Evolutionary conservation across 2,888 invertebrate species (phyloP).

Genomic region (Meteorus colon): DNA sequence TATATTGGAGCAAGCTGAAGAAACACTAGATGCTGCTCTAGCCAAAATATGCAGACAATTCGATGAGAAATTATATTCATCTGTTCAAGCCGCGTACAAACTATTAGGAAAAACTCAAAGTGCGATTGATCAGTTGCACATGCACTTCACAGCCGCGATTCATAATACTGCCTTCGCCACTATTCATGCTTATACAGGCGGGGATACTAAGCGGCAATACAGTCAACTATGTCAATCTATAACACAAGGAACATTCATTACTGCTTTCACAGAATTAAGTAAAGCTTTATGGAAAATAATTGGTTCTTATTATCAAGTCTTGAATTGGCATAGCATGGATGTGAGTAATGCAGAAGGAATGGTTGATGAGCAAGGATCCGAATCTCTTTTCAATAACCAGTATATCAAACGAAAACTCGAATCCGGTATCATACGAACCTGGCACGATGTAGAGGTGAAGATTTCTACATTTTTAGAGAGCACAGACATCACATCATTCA

Average conservation of each 20-base stretch:
- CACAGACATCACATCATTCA: constrained; percentile 87
- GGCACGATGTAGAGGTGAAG: constrained; percentile 96
- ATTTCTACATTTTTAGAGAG: constrained; percentile 87
- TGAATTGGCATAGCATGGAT: constrained; percentile 81
- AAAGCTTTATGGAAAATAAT: constrained; percentile 89
- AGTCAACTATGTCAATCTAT: constrained; percentile 85
- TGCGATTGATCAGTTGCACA: constrained; percentile 95
- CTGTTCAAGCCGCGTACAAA: constrained; percentile 90
- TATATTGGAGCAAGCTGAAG: constrained; percentile 92
- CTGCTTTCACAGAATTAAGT: constrained; percentile 89
- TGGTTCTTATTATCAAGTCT: constrained; percentile 84
- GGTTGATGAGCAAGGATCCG: constrained; percentile 73
- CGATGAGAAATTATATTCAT: constrained; percentile 85
- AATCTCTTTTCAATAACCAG: constrained; percentile 81
- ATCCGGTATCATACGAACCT: constrained; percentile 88
- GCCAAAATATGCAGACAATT: constrained; percentile 79
- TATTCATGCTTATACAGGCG: constrained; percentile 76
- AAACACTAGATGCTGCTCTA: constrained; percentile 90
- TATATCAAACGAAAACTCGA: constrained; percentile 92
- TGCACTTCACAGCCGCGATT: constrained; percentile 95
- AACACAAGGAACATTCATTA: constrained; percentile 78
- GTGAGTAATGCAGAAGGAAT: constrained; percentile 31
- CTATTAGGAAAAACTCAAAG: constrained; percentile 93
- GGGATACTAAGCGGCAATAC: constrained; percentile 82
- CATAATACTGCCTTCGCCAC: constrained; percentile 84